Conservation (phyloP, 1,140 invertebrate genomes). For the Thaumatotibia leucotreta region DNA sequence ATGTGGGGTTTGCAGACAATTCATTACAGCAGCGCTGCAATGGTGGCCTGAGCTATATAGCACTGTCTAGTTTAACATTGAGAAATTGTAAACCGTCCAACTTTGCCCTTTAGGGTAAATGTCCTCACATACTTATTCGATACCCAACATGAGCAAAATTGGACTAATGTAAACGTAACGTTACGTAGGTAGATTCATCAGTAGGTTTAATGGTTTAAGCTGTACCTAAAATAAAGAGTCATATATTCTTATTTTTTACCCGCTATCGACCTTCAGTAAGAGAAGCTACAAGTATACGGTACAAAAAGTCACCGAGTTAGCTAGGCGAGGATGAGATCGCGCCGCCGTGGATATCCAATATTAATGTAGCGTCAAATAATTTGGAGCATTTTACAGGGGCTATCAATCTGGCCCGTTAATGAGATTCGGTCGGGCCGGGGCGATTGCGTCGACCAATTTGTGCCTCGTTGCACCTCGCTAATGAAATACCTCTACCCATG, state of each 20-base stretch:
- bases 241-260: no score
- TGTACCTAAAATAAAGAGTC: no score
- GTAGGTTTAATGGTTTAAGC: no score
- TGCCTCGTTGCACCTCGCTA: conserved; percentile 61
- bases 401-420: conserved; percentile 67
- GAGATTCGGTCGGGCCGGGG: conserved; percentile 56
- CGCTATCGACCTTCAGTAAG: not conserved
- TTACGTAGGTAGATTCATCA: no score
- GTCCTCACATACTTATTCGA: not conserved
- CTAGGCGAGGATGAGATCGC: conserved; percentile 32
- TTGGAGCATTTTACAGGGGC: conserved; percentile 65
- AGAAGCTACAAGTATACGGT: not conserved
- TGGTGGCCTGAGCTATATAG: not conserved
- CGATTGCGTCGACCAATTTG: conserved; percentile 63
- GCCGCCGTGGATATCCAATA: conserved; percentile 58
- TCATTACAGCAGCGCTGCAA: not conserved
- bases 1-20: not conserved
- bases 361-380: conserved; percentile 69
- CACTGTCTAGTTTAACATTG: not conserved
- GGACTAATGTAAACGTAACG: not conserved
- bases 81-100: not conserved
- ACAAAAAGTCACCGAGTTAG: conserved; percentile 10
- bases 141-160: not conserved
- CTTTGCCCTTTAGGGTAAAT: not conserved
- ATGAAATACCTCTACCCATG: conserved; percentile 45